phyloP scores from a whole-genome alignment of 2,888 invertebrate species.

The Alentia gelatinosa region DNA sequence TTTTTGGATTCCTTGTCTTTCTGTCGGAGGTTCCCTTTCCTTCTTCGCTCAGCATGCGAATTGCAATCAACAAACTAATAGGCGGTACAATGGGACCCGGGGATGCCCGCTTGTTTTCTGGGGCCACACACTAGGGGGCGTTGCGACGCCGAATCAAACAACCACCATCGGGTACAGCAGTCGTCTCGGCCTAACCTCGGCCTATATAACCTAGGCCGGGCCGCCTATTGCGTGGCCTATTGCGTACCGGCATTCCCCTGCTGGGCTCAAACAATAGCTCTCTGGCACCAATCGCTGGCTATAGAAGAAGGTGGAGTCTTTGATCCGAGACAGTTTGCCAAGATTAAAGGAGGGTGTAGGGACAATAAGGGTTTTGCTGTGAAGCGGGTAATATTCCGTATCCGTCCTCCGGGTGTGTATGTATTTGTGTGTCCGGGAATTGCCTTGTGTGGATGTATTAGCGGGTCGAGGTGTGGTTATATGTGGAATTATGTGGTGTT shows the following conservation, averaged over 20 bases:
- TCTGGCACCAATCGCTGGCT: not conserved
- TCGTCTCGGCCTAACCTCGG: not conserved
- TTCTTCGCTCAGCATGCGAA: not conserved
- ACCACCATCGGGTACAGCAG: not conserved
- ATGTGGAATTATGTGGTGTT: too few species aligned
- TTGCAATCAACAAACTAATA: not conserved
- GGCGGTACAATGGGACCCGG: not conserved
- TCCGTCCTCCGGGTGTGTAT: too few species aligned
- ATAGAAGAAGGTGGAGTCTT: not conserved
- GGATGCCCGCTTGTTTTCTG: not conserved
- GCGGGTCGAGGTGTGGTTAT: too few species aligned
- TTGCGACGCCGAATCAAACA: not conserved
- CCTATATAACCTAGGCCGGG: not conserved
- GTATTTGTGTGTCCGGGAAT: too few species aligned
- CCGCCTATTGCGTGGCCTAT: not conserved
- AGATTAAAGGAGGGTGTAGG: conserved; percentile 18
- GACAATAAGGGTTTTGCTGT: too few species aligned
- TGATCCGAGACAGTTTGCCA: not conserved
- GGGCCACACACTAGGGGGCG: not conserved
- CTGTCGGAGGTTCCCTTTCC: too few species aligned
- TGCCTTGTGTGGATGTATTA: too few species aligned
- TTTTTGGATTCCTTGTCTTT: too few species aligned
- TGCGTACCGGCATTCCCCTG: not conserved
- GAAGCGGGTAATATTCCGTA: too few species aligned
- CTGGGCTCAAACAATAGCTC: not conserved